phyloP scores from a whole-genome alignment of 2,113 vertebrate genomes.

The Fregetta grallaria region DNA sequence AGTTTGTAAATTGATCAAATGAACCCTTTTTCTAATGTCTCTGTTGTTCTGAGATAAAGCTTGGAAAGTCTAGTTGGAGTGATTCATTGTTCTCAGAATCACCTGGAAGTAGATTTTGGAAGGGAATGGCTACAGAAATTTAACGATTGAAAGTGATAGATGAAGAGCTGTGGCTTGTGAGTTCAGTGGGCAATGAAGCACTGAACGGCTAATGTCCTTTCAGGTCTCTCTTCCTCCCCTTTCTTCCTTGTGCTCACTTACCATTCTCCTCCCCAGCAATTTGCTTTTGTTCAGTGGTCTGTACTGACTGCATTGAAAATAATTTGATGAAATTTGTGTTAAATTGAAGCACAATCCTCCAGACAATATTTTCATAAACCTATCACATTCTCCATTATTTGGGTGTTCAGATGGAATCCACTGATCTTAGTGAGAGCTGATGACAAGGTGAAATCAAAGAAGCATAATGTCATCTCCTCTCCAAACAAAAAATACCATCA shows the following conservation, averaged over 20 bases:
- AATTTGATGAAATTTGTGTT: conserved; percentile 26
- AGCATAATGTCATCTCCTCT: background rate
- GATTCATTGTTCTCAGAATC: background rate
- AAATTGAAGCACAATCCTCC: background rate
- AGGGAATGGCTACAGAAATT: background rate
- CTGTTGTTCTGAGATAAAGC: background rate
- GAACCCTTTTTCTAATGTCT: background rate
- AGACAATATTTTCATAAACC: conserved; percentile 26
- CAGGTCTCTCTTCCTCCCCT: background rate
- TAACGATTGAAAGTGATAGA: background rate
- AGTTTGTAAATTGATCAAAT: background rate
- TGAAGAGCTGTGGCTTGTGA: background rate
- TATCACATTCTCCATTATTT: background rate
- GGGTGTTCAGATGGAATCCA: background rate
- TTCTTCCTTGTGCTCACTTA: background rate
- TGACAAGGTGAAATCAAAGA: background rate
- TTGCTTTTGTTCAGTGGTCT: conserved; percentile 8
- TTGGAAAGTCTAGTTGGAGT: background rate
- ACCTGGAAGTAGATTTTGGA: background rate
- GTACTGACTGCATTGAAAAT: background rate
- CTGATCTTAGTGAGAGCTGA: background rate
- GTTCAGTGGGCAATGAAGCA: background rate
- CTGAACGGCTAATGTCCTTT: background rate
- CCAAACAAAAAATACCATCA: background rate
- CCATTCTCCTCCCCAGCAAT: background rate